Evolutionary conservation across 2,888 invertebrate genomes (phyloP), one percentile per base, ranked within the genome.

Genomic region (Drosophila kuntzei): DNA sequence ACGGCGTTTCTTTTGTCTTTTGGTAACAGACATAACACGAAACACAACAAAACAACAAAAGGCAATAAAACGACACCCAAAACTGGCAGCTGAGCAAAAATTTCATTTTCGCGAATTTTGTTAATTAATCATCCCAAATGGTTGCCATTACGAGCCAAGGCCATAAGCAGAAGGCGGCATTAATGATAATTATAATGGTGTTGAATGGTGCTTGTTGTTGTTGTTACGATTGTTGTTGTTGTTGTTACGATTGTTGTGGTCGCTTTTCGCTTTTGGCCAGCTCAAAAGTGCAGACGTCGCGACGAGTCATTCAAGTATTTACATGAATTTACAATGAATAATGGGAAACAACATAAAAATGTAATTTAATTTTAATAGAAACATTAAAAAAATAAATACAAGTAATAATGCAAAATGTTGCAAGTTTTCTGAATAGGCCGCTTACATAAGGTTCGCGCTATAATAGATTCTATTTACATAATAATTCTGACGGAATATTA

Each of bases 51-150:
- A 58, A 49, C 32, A 54, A 66, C 62, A 64, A 75, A 64, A 71
- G 63, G 39, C 68, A 79, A 84, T 79, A 65, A 76, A 66, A 60
- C 64, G 61, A 55, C 66, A 65, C 49, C 57, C 68, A 50, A 68
- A 62, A 57, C 44, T 57, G 75, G 54, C 60, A 61, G 18, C 18
- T 46, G 34, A 50, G 54, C 58, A 65, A 51, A 47, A 63, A 53
- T 46, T 71, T 49, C 47, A 61, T 55, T 53, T 73, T 78, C 72
- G 76, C 85, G 79, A 82, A 70, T 71, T 71, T 54, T 47, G 62
- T 66, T 80, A 85, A 84, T 84, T 85, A 84, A 84, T 84, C 87
- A 84, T 79, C 44, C 70, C 47, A 73, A 76, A 73, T 73, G 76
- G 65, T 49, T 39, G 70, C 55, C 76, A 76, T 73, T 64, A 69